phyloP scores from a whole-genome alignment of 1,140 invertebrate genomes.

The Antheraea pernyi region DNA sequence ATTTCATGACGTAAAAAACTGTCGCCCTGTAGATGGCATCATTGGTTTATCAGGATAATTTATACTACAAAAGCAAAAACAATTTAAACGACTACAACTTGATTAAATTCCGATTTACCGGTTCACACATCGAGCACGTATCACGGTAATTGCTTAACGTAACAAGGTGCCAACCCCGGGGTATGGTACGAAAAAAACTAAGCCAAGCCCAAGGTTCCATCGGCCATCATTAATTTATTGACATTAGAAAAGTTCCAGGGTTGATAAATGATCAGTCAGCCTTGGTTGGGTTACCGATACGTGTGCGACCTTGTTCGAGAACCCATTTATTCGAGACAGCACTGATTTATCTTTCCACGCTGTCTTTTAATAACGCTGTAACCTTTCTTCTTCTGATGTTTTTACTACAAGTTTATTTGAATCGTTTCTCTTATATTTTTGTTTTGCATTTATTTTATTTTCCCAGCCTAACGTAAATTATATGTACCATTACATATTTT shows the following conservation, averaged over 20 bases:
- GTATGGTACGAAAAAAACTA: slow-evolving; percentile 5
- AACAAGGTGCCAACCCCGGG: slow-evolving; percentile 9
- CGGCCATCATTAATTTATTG: slow-evolving; percentile 15
- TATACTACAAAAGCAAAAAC: not conserved
- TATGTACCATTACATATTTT: not conserved
- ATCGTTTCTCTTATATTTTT: not conserved
- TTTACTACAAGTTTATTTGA: not conserved
- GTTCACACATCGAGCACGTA: not conserved
- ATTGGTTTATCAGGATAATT: too few relatives aligned
- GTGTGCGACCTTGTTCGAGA: slow-evolving; percentile 11
- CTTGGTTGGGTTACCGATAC: slow-evolving; percentile 4
- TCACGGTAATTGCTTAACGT: not conserved
- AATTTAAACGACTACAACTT: not conserved
- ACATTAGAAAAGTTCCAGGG: slow-evolving; percentile 16
- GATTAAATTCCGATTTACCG: not conserved
- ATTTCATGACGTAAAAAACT: too few relatives aligned
- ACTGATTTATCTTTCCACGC: slow-evolving; percentile 9
- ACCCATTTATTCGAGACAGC: slow-evolving; percentile 7
- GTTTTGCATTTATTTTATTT: not conserved
- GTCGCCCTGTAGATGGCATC: too few relatives aligned
- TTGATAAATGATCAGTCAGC: slow-evolving; percentile 17
- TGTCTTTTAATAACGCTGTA: slow-evolving; percentile 13
- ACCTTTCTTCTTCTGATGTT: slow-evolving; percentile 1
- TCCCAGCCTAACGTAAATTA: not conserved
- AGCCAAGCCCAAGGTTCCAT: not conserved